Evolutionary conservation across 1,140 invertebrate species (phyloP).

Genomic region (Thalassaphorura encarpata): DNA sequence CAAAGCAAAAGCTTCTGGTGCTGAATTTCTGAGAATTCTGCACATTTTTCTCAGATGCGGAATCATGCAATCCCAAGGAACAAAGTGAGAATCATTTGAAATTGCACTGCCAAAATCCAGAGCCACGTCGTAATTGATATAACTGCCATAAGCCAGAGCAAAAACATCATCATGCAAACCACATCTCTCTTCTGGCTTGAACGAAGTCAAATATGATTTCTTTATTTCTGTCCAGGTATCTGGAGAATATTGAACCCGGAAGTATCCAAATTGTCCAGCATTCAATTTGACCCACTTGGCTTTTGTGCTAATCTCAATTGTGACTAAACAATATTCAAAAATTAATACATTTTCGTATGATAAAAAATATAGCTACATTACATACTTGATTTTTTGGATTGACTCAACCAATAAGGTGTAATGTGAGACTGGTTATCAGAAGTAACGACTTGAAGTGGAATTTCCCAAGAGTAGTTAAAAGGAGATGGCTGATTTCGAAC

Average conservation of each 20-base stretch:
- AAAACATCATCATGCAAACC: conserved; percentile 22
- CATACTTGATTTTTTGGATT: conserved; percentile 7
- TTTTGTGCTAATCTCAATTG: neutral
- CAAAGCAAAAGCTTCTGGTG: conserved; percentile 2
- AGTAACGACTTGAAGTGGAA: conserved; percentile 22
- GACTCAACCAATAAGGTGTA: conserved; percentile 5
- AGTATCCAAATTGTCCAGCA: conserved; percentile 72
- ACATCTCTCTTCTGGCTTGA: conserved; percentile 25
- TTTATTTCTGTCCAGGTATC: conserved; percentile 9
- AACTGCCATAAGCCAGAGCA: conserved; percentile 23
- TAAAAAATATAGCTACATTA: too few relatives aligned
- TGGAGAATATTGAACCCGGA: conserved; percentile 66
- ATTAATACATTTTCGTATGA: too few relatives aligned
- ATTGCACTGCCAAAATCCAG: conserved; percentile 39
- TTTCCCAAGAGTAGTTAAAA: conserved; percentile 25
- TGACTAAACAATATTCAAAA: neutral
- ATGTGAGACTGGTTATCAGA: neutral
- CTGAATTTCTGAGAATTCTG: neutral
- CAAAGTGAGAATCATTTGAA: conserved; percentile 36
- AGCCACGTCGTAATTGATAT: conserved; percentile 30
- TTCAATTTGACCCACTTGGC: conserved; percentile 75
- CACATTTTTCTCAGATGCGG: conserved; percentile 15
- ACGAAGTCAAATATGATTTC: neutral
- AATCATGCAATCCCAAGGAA: conserved; percentile 38
- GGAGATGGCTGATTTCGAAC: conserved; percentile 3